Conservation (phyloP, 2,888 invertebrate species). For the Mythimna vitellina region DNA sequence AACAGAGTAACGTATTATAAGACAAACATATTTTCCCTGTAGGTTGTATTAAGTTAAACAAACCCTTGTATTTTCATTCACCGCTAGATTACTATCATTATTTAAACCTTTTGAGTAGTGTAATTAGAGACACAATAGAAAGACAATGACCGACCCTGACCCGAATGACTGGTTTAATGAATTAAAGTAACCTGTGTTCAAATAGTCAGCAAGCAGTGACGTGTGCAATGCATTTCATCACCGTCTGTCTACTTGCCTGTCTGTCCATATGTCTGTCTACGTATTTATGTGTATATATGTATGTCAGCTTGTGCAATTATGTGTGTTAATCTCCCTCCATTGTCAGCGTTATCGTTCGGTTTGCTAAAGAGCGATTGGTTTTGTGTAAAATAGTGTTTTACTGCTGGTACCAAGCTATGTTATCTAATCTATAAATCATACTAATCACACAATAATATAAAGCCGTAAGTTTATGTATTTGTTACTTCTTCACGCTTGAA, state of each 20-base stretch:
- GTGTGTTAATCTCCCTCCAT: constrained; percentile 49
- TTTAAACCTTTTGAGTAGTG: no score
- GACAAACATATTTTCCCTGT: no score
- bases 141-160: no score
- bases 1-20: background rate
- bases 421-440: no score
- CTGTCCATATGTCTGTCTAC: constrained; percentile 1
- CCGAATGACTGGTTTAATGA: no score
- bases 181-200: constrained; percentile 16
- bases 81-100: background rate
- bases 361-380: constrained; percentile 29
- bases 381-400: background rate
- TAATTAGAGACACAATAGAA: no score
- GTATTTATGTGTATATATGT: background rate
- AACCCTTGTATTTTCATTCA: background rate
- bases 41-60: no score
- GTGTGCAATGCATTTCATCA: constrained; percentile 23
- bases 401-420: no score
- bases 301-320: constrained; percentile 41
- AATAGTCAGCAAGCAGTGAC: constrained; percentile 46
- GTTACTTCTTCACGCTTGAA: no score
- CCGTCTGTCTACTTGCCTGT: constrained; percentile 16
- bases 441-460: no score
- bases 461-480: no score
- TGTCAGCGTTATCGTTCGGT: constrained; percentile 47